phyloP scores from a whole-genome alignment of 2,888 invertebrate species.

The Augochlorella aurata region DNA sequence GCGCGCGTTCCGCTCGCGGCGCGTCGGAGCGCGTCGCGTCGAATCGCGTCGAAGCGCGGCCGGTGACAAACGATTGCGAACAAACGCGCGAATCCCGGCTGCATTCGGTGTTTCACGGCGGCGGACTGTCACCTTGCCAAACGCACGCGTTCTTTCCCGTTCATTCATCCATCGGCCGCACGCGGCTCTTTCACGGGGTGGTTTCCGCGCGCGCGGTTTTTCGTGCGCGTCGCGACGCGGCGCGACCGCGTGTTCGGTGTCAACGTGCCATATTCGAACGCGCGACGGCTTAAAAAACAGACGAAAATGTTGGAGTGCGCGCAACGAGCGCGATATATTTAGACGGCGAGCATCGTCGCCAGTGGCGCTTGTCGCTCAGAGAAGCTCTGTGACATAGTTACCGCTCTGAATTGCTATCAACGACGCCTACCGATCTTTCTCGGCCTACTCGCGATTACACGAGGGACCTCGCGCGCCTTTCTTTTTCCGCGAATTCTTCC shows the following conservation, averaged over 20 bases:
- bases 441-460: not conserved
- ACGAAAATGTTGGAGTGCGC: conserved; percentile 65
- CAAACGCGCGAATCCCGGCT: not conserved
- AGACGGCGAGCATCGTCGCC: conserved; percentile 67
- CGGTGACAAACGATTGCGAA: not conserved
- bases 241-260: conserved; percentile 12
- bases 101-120: conserved; percentile 31
- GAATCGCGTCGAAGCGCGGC: not conserved
- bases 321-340: conserved; percentile 73
- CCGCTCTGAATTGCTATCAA: conserved; percentile 48
- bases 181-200: not conserved
- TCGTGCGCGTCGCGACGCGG: not conserved
- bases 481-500: not conserved
- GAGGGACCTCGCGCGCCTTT: not conserved
- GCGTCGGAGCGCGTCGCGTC: not conserved
- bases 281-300: conserved; percentile 52
- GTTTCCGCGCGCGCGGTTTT: not conserved
- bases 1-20: not conserved
- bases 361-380: conserved; percentile 61
- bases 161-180: conserved; percentile 19
- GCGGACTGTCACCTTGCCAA: conserved; percentile 65
- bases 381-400: conserved; percentile 72
- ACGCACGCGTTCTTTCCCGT: conserved; percentile 56
- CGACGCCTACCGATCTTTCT: conserved; percentile 5
- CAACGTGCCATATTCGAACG: conserved; percentile 28